Evolutionary conservation across 1,140 invertebrate genomes (phyloP).

Genomic region (Chionoecetes opilio): DNA sequence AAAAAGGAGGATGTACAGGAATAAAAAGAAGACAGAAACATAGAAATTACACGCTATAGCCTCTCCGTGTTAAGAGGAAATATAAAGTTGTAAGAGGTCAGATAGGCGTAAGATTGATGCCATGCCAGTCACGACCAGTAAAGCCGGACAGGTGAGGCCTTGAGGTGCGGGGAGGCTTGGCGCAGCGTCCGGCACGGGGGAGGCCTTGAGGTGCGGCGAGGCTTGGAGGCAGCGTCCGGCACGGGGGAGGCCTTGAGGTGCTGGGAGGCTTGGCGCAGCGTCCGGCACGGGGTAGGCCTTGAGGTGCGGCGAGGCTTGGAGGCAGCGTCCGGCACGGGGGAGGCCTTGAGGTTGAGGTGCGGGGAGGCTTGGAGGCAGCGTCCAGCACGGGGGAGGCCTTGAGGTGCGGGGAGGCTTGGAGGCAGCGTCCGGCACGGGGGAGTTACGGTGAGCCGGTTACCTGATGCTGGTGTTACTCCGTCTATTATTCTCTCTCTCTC

Average conservation of each 20-base stretch:
- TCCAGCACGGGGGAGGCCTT: too few relatives aligned
- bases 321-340: not conserved
- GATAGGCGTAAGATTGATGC: constrained; percentile 20
- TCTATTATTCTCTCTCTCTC: not conserved
- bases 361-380: not conserved
- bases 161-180: not conserved
- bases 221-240: not conserved
- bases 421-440: too few relatives aligned
- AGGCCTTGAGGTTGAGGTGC: not conserved
- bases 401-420: too few relatives aligned
- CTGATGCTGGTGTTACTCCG: not conserved
- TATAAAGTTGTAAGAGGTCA: constrained; percentile 12
- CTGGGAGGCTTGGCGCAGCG: not conserved
- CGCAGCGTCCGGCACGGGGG: not conserved
- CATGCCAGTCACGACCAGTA: not conserved
- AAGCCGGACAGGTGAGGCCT: not conserved
- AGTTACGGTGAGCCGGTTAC: not conserved
- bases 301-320: not conserved
- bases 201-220: not conserved
- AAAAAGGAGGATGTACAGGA: too few relatives aligned
- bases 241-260: not conserved
- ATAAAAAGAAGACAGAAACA: too few relatives aligned
- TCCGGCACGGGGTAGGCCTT: not conserved
- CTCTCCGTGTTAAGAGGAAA: constrained; percentile 27
- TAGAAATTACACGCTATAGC: too few relatives aligned